These are phyloP conservation scores for Olivierus martensii DNA, from an alignment of 1,140 invertebrate species.

Conservation along the genomic window DNA sequence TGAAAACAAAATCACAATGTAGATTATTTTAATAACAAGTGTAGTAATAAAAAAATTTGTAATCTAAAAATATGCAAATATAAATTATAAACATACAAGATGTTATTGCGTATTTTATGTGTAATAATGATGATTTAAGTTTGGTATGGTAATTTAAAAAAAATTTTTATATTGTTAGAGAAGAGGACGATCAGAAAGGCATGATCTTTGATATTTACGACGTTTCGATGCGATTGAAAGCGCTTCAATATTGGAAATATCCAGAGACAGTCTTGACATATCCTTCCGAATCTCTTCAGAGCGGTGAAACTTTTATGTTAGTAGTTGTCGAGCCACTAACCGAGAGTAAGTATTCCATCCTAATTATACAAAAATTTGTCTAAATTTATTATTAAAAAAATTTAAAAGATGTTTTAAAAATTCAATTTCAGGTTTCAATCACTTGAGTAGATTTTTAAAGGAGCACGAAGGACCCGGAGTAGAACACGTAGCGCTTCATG, in stretches of 20 bases:
- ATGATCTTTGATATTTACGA: conserved; percentile 29
- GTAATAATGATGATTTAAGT: not conserved
- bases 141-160: no score
- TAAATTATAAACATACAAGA: no score
- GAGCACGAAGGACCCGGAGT: conserved; percentile 36
- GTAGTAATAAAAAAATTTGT: no score
- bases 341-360: conserved; percentile 21
- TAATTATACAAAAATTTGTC: no score
- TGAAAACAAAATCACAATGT: no score
- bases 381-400: no score
- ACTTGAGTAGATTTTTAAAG: conserved; percentile 33
- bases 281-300: no score
- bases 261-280: conserved; percentile 31
- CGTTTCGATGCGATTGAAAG: conserved; percentile 31
- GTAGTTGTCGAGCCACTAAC: conserved; percentile 37
- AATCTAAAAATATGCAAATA: no score
- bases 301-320: conserved; percentile 27
- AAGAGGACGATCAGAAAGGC: conserved; percentile 28
- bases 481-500: conserved; percentile 38
- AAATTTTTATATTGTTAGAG: conserved; percentile 18
- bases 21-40: no score
- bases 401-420: no score
- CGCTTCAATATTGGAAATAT: conserved; percentile 40
- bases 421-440: conserved; percentile 8
- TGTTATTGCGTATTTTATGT: no score